phyloP scores from a whole-genome alignment of 2,888 invertebrate species.

The Drosophila picticornis region DNA sequence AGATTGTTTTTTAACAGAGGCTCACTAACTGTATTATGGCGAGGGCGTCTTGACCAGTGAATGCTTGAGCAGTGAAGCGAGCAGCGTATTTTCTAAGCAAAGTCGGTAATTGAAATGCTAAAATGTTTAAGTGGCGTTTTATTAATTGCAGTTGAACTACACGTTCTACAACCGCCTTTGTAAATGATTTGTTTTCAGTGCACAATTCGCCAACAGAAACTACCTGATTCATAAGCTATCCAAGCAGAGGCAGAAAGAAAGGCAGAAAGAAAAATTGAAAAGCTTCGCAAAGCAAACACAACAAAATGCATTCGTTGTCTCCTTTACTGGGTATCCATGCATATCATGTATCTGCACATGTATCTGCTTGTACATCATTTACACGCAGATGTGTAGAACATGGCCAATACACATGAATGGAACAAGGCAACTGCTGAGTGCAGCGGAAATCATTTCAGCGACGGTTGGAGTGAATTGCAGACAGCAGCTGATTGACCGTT shows the following conservation, averaged over 20 bases:
- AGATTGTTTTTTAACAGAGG: not conserved
- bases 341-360: not conserved
- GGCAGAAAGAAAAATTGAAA: not conserved
- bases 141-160: not conserved
- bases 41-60: not conserved
- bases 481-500: not conserved
- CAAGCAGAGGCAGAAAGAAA: not conserved
- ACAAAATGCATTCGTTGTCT: not conserved
- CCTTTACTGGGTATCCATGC: not conserved
- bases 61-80: slow-evolving; percentile 1
- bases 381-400: not conserved
- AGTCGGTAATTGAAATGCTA: not conserved
- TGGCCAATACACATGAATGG: not conserved
- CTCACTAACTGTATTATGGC: not conserved
- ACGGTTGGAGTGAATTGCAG: not conserved
- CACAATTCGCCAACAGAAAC: not conserved
- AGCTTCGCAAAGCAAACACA: not conserved
- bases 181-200: not conserved
- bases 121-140: not conserved
- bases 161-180: not conserved
- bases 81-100: not conserved
- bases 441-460: not conserved
- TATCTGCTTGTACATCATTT: not conserved
- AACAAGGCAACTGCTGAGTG: not conserved
- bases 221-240: not conserved